A percentile compares a stretch with the other conserved stretches of the same genome.
Conservation (phyloP, 2,113 vertebrate species). For the Microtus oregoni region DNA sequence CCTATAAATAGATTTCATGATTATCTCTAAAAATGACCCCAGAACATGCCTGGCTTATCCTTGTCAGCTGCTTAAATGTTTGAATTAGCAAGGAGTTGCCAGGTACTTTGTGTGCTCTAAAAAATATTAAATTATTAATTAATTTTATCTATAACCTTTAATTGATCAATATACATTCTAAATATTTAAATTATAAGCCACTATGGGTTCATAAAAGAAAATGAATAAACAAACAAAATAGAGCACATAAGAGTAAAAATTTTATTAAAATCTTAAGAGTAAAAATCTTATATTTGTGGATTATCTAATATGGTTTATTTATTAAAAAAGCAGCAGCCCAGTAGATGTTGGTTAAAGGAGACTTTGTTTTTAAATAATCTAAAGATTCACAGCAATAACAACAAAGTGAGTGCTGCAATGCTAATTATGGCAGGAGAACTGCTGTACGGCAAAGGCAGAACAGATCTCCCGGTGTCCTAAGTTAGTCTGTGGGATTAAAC, state of each 20-base stretch:
- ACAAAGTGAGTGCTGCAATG: neutral
- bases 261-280: conserved; percentile 21
- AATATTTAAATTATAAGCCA: conserved; percentile 39
- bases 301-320: conserved; percentile 12
- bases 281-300: neutral
- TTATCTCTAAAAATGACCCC: conserved; percentile 57
- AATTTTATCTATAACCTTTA: conserved; percentile 42
- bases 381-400: conserved; percentile 3
- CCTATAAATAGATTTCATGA: conserved; percentile 26
- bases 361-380: conserved; percentile 5
- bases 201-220: neutral
- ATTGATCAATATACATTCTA: conserved; percentile 38
- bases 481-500: neutral
- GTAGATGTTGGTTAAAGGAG: neutral
- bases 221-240: neutral
- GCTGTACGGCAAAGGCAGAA: neutral
- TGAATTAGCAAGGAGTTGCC: conserved; percentile 22
- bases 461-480: neutral
- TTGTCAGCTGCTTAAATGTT: conserved; percentile 46
- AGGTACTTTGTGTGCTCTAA: neutral
- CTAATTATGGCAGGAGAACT: neutral
- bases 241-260: conserved; percentile 5
- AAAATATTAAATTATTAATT: conserved; percentile 57
- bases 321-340: neutral
- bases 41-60: neutral